phyloP scores from a whole-genome alignment of 2,113 vertebrate species.

The Scatophagus argus region DNA sequence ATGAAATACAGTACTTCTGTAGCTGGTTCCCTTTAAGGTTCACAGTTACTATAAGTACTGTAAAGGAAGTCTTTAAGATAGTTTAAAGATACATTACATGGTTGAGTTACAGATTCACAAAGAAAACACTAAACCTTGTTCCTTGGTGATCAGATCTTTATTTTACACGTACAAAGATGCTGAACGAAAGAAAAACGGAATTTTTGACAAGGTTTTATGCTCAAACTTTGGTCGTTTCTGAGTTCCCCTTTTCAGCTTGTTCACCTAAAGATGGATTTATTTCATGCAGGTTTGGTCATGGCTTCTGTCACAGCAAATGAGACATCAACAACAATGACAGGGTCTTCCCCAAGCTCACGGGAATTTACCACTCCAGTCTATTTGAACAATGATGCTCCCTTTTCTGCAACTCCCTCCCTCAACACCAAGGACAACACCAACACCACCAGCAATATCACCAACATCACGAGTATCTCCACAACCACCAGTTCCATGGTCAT shows the following conservation, averaged over 20 bases:
- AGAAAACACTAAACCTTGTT: not conserved
- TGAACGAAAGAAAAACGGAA: not conserved
- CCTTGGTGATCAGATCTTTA: not conserved
- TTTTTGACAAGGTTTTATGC: not conserved
- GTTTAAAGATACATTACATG: not conserved
- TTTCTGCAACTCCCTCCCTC: rapidly evolving
- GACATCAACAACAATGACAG: rapidly evolving
- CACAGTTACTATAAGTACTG: not conserved
- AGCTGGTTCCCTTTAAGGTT: not conserved
- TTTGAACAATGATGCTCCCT: rapidly evolving
- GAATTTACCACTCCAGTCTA: rapidly evolving
- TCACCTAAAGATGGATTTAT: not conserved
- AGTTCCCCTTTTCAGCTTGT: not conserved
- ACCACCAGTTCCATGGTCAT: not conserved
- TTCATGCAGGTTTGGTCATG: conserved; percentile 46
- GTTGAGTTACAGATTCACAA: not conserved
- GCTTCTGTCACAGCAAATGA: not conserved
- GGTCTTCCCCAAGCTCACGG: rapidly evolving
- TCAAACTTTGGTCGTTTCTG: not conserved
- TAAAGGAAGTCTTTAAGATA: too few species aligned
- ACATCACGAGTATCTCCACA: rapidly evolving
- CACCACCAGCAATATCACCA: not conserved
- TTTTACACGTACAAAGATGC: not conserved
- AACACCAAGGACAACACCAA: rapidly evolving
- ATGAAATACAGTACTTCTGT: not conserved